These are phyloP conservation scores for Montifringilla adamsi DNA, from an alignment of 2,113 vertebrate species.

Conservation along the genomic window DNA sequence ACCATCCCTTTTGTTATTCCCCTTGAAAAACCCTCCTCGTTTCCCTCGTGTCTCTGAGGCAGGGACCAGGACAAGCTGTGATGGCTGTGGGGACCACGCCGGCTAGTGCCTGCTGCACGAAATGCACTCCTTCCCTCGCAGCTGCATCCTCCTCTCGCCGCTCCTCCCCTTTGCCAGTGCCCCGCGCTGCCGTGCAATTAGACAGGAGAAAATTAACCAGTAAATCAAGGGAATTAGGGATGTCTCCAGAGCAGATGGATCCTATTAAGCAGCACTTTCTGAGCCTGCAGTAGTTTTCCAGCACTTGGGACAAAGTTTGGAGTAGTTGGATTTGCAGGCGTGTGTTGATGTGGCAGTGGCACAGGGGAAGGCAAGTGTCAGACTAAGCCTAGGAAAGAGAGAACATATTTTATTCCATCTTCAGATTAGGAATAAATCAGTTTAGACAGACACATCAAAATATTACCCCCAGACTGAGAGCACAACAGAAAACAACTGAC, in stretches of 20 bases:
- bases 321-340: background rate
- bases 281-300: constrained; percentile 15
- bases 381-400: background rate
- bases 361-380: background rate
- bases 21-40: background rate
- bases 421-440: background rate
- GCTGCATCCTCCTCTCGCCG: background rate
- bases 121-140: background rate
- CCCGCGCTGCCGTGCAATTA: background rate
- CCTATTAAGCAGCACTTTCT: background rate
- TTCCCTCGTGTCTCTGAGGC: background rate
- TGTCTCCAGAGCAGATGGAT: constrained; percentile 31
- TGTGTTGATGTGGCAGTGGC: background rate
- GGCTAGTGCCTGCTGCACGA: background rate
- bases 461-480: background rate
- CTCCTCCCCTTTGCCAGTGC: background rate
- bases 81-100: background rate
- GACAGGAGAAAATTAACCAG: constrained; percentile 6
- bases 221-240: background rate
- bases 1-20: background rate
- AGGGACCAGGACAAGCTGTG: background rate
- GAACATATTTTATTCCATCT: background rate
- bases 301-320: background rate
- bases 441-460: background rate
- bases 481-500: background rate